phyloP scores from a whole-genome alignment of 2,888 invertebrate genomes.

The Aquatica leii region DNA sequence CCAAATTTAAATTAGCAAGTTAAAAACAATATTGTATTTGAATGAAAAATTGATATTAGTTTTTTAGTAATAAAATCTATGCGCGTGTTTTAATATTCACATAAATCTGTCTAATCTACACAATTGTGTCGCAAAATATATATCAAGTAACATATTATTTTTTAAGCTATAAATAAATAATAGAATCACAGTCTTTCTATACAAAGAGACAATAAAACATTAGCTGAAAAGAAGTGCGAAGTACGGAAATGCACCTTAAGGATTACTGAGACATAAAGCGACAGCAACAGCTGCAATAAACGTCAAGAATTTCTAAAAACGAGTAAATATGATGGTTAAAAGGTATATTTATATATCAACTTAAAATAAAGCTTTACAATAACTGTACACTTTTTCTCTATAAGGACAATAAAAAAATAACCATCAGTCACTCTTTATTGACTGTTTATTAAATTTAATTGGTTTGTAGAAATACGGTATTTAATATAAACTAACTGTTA shows the following conservation, averaged over 20 bases:
- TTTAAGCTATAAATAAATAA: slow-evolving; percentile 12
- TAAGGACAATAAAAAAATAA: too few species aligned
- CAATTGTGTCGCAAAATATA: too few species aligned
- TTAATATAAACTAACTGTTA: too few species aligned
- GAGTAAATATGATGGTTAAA: slow-evolving; percentile 18
- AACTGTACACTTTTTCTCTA: too few species aligned
- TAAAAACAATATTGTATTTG: too few species aligned
- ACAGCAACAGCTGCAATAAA: slow-evolving; percentile 16
- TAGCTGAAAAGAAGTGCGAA: slow-evolving; percentile 16
- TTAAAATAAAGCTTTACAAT: slow-evolving; percentile 2
- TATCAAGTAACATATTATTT: neutral
- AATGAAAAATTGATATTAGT: too few species aligned
- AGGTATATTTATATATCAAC: slow-evolving; percentile 18
- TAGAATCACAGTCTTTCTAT: slow-evolving; percentile 7
- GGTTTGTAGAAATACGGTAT: too few species aligned
- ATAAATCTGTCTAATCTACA: too few species aligned
- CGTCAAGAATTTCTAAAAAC: slow-evolving; percentile 15
- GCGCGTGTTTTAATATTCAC: too few species aligned
- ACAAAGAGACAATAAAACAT: slow-evolving; percentile 23
- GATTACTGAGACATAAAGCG: slow-evolving; percentile 21
- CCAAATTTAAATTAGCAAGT: slow-evolving; percentile 19
- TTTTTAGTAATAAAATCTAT: too few species aligned
- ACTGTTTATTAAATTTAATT: too few species aligned
- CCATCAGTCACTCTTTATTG: too few species aligned
- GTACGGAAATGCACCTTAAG: slow-evolving; percentile 17